A percentile compares a stretch with the other conserved stretches of the same genome.
These are phyloP conservation scores for Xiphorhynchus elegans DNA, from an alignment of 2,113 vertebrate species.

Conservation along the genomic window DNA sequence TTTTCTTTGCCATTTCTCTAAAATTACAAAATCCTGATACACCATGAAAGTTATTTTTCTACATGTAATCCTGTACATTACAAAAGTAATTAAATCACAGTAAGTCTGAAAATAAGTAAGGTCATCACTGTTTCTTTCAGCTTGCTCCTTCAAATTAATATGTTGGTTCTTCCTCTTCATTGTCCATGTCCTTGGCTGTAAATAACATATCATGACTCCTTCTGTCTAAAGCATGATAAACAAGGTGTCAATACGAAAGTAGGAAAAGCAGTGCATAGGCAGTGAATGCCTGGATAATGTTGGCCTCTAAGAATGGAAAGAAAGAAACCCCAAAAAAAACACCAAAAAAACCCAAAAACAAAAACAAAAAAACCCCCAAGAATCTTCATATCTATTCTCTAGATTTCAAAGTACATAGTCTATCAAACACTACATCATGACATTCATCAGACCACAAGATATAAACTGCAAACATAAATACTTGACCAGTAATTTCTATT, in stretches of 20 bases:
- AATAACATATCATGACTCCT: conserved; percentile 25
- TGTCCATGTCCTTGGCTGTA: background rate
- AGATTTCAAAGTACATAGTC: background rate
- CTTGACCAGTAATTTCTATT: background rate
- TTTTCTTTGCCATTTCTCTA: background rate
- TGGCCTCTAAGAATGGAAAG: conserved; percentile 43
- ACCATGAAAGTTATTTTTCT: background rate
- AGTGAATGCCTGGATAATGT: conserved; percentile 41
- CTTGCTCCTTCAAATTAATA: background rate
- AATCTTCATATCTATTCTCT: background rate
- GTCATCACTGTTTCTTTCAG: conserved; percentile 39
- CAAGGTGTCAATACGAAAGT: conserved; percentile 58
- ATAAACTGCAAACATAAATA: background rate
- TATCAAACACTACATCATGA: background rate
- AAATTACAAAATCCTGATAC: background rate
- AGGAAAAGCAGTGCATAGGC: conserved; percentile 61
- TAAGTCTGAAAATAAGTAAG: background rate
- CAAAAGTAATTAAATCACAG: background rate
- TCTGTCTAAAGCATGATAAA: conserved; percentile 61
- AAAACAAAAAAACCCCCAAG: background rate
- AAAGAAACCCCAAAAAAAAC: background rate
- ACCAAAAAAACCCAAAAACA: too few relatives aligned
- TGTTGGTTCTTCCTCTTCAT: conserved; percentile 7
- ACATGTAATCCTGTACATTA: background rate
- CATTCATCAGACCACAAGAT: background rate